A percentile compares a stretch with the other conserved stretches of the same genome.
Conservation (phyloP, 2,113 vertebrate species). For the Daubentonia madagascariensis region DNA sequence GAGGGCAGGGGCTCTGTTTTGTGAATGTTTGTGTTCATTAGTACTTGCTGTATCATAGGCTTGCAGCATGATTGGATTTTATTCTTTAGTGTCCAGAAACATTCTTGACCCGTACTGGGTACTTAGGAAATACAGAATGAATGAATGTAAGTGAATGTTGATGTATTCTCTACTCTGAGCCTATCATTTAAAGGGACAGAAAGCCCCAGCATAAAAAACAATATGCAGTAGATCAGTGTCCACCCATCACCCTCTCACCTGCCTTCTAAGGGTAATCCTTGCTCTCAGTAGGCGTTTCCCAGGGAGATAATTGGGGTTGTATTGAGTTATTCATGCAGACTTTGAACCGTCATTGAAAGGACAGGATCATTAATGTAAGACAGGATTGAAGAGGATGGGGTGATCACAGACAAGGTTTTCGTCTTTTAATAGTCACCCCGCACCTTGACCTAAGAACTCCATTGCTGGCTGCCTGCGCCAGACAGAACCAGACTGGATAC, state of each 20-base stretch:
- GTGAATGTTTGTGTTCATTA: background rate
- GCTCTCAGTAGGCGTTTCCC: background rate
- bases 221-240: background rate
- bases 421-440: background rate
- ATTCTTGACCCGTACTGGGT: background rate
- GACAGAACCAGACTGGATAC: too few relatives aligned
- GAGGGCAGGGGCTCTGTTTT: background rate
- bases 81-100: background rate
- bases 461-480: background rate
- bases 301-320: background rate
- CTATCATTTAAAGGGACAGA: background rate
- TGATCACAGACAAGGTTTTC: background rate
- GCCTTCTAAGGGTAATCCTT: background rate
- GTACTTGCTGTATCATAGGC: background rate
- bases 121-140: background rate
- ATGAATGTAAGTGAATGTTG: background rate
- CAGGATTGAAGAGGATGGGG: background rate
- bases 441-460: background rate
- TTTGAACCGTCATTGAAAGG: background rate
- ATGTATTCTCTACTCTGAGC: background rate
- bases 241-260: rapidly evolving
- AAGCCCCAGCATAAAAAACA: background rate
- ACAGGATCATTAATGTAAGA: background rate
- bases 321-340: background rate
- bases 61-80: background rate